Conservation (phyloP, 1,140 invertebrate genomes). For the Diachasma alloeum region DNA sequence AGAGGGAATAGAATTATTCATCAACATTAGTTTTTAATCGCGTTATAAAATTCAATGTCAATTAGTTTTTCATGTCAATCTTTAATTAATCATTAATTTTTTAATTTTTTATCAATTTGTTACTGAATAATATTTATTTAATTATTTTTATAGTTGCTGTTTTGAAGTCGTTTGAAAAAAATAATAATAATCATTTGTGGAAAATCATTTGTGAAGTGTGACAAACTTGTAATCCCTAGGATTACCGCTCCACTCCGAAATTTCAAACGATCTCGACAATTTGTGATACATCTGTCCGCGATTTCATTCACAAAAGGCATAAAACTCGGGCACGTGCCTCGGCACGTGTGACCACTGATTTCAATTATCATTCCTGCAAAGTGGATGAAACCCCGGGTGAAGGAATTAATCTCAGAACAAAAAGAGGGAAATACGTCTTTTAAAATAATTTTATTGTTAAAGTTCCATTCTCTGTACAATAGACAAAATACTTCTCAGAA, state of each 20-base stretch:
- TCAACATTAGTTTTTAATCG: too few relatives aligned
- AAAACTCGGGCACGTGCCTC: slow-evolving; percentile 22
- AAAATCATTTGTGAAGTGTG: slow-evolving; percentile 42
- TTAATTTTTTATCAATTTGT: too few relatives aligned
- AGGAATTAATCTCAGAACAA: background rate
- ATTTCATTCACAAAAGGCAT: slow-evolving; percentile 31
- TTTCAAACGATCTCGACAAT: slow-evolving; percentile 23
- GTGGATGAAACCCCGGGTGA: slow-evolving; percentile 35
- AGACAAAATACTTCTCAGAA: slow-evolving; percentile 42
- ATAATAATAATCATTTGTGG: background rate
- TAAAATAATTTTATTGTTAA: slow-evolving; percentile 63
- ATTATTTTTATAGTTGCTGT: background rate
- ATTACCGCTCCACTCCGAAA: slow-evolving; percentile 41
- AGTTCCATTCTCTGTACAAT: slow-evolving; percentile 49
- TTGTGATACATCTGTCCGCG: slow-evolving; percentile 54
- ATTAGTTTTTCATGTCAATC: too few relatives aligned
- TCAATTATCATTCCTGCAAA: slow-evolving; percentile 49
- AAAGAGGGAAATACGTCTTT: background rate
- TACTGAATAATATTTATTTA: too few relatives aligned
- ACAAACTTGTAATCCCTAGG: slow-evolving; percentile 48
- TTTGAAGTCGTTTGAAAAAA: background rate
- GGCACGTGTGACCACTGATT: slow-evolving; percentile 46
- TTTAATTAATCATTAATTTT: too few relatives aligned
- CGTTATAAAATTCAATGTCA: too few relatives aligned
- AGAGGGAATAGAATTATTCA: too few relatives aligned